Percentiles rank a stretch among this genome's conserved stretches.
These are phyloP conservation scores for Cerceris rybyensis DNA, from an alignment of 2,888 invertebrate species.

Conservation along the genomic window DNA sequence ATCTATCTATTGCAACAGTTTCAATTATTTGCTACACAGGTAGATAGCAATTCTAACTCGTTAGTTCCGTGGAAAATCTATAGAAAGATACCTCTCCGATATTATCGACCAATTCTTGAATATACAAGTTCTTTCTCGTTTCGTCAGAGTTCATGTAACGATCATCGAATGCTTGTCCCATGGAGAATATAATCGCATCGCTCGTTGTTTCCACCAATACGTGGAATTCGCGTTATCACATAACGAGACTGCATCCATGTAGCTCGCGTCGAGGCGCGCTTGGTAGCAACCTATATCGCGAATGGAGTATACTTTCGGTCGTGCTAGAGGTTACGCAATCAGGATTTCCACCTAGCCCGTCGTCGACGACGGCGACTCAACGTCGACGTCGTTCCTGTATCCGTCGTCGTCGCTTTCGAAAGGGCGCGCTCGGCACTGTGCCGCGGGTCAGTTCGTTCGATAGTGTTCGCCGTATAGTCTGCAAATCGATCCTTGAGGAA, in stretches of 20 bases:
- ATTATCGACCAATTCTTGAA: too few relatives aligned
- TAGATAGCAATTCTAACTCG: too few relatives aligned
- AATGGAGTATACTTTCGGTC: slow-evolving; percentile 54
- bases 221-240: slow-evolving; percentile 51
- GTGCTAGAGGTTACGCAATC: slow-evolving; percentile 63
- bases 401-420: slow-evolving; percentile 39
- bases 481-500: slow-evolving; percentile 55
- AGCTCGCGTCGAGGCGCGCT: slow-evolving; percentile 35
- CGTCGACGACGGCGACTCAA: slow-evolving; percentile 56
- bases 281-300: slow-evolving; percentile 56
- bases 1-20: not conserved
- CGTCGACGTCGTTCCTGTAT: slow-evolving; percentile 44
- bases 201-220: slow-evolving; percentile 49
- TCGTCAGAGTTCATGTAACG: slow-evolving; percentile 30
- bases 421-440: slow-evolving; percentile 52
- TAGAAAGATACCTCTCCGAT: too few relatives aligned
- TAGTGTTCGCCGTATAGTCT: slow-evolving; percentile 54
- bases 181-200: slow-evolving; percentile 47
- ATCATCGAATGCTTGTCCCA: slow-evolving; percentile 39
- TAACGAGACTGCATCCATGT: slow-evolving; percentile 59
- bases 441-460: slow-evolving; percentile 58
- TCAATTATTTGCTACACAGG: too few relatives aligned
- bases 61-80: too few relatives aligned
- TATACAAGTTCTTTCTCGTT: slow-evolving; percentile 11
- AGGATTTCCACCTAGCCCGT: slow-evolving; percentile 47